Evolutionary conservation across 2,797 vertebrate genomes (phyloP).

Genomic region (Enteromius radiatus): DNA sequence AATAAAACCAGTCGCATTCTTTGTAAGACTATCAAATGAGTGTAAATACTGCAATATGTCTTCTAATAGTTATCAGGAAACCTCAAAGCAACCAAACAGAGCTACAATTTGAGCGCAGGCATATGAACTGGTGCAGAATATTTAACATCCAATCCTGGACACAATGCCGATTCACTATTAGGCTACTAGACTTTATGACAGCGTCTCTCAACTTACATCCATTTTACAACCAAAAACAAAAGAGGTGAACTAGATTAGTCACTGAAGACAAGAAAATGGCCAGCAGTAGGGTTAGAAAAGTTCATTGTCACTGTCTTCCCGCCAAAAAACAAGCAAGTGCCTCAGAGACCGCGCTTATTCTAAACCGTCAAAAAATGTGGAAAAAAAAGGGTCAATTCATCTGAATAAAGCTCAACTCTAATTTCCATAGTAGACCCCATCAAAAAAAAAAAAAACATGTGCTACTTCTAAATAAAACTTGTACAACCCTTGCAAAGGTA

Average conservation of each 20-base stretch:
- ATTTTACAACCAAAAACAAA: conserved; percentile 14
- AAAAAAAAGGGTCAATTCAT: conserved; percentile 14
- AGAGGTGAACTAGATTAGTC: neutral
- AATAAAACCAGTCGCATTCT: conserved; percentile 29
- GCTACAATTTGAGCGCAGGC: conserved; percentile 1
- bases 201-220: conserved; percentile 16
- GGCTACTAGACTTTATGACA: neutral
- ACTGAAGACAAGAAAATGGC: neutral
- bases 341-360: neutral
- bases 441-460: neutral
- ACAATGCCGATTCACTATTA: conserved; percentile 6
- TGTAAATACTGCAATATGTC: conserved; percentile 51
- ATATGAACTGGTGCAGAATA: conserved; percentile 29
- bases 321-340: neutral
- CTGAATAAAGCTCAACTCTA: conserved; percentile 27
- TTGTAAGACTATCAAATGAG: conserved; percentile 36
- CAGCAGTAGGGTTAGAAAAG: neutral
- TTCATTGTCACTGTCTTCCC: neutral
- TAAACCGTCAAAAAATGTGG: neutral
- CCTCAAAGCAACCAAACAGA: conserved; percentile 8
- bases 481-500: conserved; percentile 22
- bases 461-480: neutral
- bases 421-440: conserved; percentile 42
- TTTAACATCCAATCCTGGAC: conserved; percentile 28
- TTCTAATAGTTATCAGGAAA: conserved; percentile 27